Conservation (phyloP, 2,113 vertebrate genomes). For the Nipponia nippon region DNA sequence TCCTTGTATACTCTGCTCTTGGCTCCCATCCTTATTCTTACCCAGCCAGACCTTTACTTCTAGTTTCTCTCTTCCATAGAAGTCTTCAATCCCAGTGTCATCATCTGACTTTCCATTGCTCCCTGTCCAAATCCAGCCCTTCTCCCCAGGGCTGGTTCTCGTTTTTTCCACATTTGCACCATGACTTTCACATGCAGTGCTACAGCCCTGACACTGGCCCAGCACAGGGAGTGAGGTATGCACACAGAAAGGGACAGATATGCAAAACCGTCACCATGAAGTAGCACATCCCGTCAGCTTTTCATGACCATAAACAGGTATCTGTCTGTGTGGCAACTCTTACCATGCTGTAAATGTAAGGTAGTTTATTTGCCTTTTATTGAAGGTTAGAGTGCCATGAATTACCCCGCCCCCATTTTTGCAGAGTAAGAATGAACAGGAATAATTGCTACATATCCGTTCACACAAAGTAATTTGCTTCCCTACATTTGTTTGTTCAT, state of each 20-base stretch:
- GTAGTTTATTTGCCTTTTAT: not conserved
- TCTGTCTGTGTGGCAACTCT: not conserved
- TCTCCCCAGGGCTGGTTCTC: not conserved
- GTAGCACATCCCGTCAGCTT: not conserved
- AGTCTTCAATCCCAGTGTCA: not conserved
- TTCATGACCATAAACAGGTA: not conserved
- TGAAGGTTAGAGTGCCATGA: not conserved
- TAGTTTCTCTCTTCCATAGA: not conserved
- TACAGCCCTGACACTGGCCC: not conserved
- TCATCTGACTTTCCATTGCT: not conserved
- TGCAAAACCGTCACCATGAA: not conserved
- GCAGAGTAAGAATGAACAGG: not conserved
- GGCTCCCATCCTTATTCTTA: not conserved
- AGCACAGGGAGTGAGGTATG: not conserved
- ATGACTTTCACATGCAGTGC: not conserved
- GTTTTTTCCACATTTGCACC: not conserved
- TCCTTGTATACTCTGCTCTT: not conserved
- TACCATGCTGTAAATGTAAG: not conserved
- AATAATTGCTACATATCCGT: not conserved
- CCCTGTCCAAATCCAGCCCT: not conserved
- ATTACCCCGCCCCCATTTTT: not conserved
- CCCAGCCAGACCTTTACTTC: not conserved
- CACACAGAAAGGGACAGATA: not conserved
- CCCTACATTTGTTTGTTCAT: not conserved
- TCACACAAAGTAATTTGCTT: not conserved